Evolutionary conservation across 2,113 vertebrate genomes (phyloP).

Genomic region (Xyrauchen texanus): DNA sequence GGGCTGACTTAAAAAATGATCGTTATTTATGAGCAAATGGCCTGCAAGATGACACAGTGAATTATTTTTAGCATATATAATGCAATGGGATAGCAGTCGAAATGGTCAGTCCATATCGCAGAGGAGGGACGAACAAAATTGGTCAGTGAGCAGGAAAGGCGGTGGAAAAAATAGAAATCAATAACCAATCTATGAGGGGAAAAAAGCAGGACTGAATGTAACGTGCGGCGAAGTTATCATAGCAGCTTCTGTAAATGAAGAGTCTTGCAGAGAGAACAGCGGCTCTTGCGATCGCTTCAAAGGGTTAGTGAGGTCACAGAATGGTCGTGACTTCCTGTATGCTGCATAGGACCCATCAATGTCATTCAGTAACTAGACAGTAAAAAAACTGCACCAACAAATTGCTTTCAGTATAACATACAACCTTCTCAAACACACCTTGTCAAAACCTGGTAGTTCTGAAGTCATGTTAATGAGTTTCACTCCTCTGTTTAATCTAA

Average conservation of each 20-base stretch:
- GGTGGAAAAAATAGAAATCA: slow-evolving; percentile 65
- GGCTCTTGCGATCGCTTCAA: slow-evolving; percentile 18
- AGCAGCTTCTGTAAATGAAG: slow-evolving; percentile 42
- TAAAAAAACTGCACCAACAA: not conserved
- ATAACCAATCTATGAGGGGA: slow-evolving; percentile 75
- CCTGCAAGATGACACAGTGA: slow-evolving; percentile 59
- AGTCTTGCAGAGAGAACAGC: slow-evolving; percentile 15
- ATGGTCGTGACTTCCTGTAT: not conserved
- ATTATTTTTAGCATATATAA: slow-evolving; percentile 72
- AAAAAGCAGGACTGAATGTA: slow-evolving; percentile 64
- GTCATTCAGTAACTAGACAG: not conserved
- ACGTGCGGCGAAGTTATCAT: slow-evolving; percentile 61
- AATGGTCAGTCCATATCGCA: slow-evolving; percentile 22
- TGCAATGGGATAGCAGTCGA: slow-evolving; percentile 61
- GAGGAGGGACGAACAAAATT: slow-evolving; percentile 2
- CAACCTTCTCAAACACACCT: not conserved
- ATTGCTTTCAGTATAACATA: no score
- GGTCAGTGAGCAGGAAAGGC: slow-evolving; percentile 58
- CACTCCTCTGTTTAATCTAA: slow-evolving; percentile 33
- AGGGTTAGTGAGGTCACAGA: slow-evolving; percentile 25
- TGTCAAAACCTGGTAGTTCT: not conserved
- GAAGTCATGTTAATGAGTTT: slow-evolving; percentile 44
- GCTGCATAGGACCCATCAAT: slow-evolving; percentile 18
- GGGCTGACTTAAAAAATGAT: slow-evolving; percentile 57
- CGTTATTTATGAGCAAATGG: slow-evolving; percentile 62